phyloP scores from a whole-genome alignment of 2,113 vertebrate genomes.

The Rhinolophus ferrumequinum region DNA sequence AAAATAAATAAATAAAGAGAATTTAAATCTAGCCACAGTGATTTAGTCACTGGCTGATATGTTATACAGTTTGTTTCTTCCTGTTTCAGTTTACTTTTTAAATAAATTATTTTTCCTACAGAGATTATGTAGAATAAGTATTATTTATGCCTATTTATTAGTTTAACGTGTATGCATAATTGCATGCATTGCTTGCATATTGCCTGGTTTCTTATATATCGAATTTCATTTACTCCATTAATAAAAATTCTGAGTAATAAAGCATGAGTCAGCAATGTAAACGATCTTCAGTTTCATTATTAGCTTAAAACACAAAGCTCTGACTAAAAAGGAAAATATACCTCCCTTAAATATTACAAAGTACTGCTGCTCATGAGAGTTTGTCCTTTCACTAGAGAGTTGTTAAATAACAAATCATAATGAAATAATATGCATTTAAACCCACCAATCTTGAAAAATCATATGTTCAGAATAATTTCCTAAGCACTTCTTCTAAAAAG shows the following conservation, averaged over 20 bases:
- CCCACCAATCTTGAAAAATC: not conserved
- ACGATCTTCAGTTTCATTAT: slow-evolving; percentile 34
- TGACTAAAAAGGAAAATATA: not conserved
- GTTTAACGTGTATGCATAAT: slow-evolving; percentile 4
- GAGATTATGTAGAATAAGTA: not conserved
- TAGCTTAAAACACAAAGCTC: not conserved
- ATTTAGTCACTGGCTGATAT: slow-evolving; percentile 15
- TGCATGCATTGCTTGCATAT: not conserved
- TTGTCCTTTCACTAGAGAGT: not conserved
- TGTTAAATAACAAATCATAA: not conserved
- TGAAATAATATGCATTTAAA: not conserved
- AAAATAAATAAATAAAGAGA: not conserved
- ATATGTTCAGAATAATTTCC: not conserved
- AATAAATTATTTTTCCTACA: slow-evolving; percentile 37
- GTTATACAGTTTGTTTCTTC: slow-evolving; percentile 26
- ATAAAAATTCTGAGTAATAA: slow-evolving; percentile 36
- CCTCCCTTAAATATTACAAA: not conserved
- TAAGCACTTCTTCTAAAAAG: not conserved
- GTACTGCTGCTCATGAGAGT: not conserved
- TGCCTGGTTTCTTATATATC: slow-evolving; percentile 7
- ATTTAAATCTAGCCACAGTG: slow-evolving; percentile 25
- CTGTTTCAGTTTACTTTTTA: not conserved
- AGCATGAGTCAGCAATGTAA: slow-evolving; percentile 4
- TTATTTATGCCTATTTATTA: slow-evolving; percentile 22
- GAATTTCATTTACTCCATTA: slow-evolving; percentile 5